phyloP scores from a whole-genome alignment of 2,888 invertebrate species.

The Syrphus vitripennis region DNA sequence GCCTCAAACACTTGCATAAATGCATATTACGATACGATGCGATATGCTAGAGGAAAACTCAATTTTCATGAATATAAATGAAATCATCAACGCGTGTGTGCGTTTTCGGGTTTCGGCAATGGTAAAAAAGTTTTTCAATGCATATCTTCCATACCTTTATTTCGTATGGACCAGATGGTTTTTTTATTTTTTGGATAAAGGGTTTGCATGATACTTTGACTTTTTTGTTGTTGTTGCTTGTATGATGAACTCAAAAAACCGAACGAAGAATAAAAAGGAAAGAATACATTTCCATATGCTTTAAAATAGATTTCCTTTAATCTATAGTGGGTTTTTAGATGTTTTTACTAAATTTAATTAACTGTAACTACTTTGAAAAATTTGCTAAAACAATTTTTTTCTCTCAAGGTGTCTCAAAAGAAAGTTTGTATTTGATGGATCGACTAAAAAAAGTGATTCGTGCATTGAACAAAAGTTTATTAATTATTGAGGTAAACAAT shows the following conservation, averaged over 20 bases:
- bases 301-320: background rate
- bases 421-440: no score
- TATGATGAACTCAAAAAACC: background rate
- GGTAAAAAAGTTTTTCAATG: conserved; percentile 60
- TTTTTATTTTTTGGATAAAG: conserved; percentile 31
- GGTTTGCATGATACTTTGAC: conserved; percentile 39
- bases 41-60: conserved; percentile 40
- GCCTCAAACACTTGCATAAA: conserved; percentile 60
- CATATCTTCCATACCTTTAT: no score
- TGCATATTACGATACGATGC: conserved; percentile 33
- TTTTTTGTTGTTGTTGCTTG: conserved; percentile 7
- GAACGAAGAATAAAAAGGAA: background rate
- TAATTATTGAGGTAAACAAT: no score
- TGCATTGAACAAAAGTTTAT: no score
- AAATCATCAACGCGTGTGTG: conserved; percentile 54
- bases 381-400: no score
- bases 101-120: conserved; percentile 12
- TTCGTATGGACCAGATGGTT: conserved; percentile 54
- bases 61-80: conserved; percentile 68
- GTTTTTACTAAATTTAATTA: no score
- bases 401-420: no score
- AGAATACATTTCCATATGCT: background rate
- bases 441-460: no score
- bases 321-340: background rate
- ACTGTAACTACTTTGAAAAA: no score